Evolutionary conservation across 2,888 invertebrate species (phyloP), one percentile per base, ranked within the genome.

Genomic region (Drosophila prolongata): DNA sequence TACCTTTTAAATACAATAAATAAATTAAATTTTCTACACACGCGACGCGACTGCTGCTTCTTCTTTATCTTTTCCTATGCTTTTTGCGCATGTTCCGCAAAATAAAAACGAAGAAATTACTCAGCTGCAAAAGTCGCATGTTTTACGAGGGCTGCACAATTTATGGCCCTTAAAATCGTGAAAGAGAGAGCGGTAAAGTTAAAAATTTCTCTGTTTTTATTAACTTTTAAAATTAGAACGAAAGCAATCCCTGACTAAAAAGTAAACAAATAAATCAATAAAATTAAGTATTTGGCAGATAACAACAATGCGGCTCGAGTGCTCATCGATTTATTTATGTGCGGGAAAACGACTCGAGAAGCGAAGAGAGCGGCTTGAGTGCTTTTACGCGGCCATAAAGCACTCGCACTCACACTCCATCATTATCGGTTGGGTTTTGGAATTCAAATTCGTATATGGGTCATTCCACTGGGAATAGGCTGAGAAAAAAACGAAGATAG

Each of bases 381-480:
- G 64, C 61, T 75, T 83, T 83, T 84, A 75, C 30, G 80, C 57
- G 57, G 58, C 77, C 76, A 88, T 84, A 88, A 84, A 84, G 58
- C 88, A 88, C 84, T 84, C 88, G 49, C 43, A 11, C 50, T 67
- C 75, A 66, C 47, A 49, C 57, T 56, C 55, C 74, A 57, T 60
- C 61, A 72, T 43, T 62, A 55, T 62, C 53, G 65, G 47, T 55
- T 46, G 8, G 38, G 62, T 24, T 38, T 56, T 43, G 43, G 81
- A 76, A 78, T 69, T 53, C 57, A 79, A 65, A 74, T 73, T 74
- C 68, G 80, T 82, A 91, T 91, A 87, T 91, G 90, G 91, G 91
- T 91, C 91, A 91, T 75, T 91, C 91, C 90, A 91, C 75, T 90
- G 91, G 90, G 91, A 91, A 89, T 90, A 59, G 54, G 49, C 53